Percentiles rank a stretch among this genome's conserved stretches.
These are phyloP conservation scores for Yponomeuta malinellus DNA, from an alignment of 2,888 invertebrate species.

Conservation along the genomic window DNA sequence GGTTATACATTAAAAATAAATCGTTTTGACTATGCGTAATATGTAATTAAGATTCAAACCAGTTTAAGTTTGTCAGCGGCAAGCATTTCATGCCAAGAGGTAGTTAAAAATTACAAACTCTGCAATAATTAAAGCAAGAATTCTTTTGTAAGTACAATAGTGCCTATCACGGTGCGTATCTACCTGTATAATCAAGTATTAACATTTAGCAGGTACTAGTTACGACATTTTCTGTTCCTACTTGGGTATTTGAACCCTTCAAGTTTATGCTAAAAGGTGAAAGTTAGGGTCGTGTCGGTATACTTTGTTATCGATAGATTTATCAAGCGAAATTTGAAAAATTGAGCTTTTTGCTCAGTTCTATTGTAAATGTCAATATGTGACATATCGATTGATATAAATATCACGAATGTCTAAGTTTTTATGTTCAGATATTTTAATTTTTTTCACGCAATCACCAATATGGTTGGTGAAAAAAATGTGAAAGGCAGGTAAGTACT, in stretches of 20 bases:
- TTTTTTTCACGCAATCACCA: no score
- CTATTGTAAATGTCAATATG: not conserved
- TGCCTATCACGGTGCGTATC: no score
- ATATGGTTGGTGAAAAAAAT: no score
- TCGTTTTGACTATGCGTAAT: no score
- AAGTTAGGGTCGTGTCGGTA: not conserved
- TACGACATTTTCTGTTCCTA: constrained; percentile 51
- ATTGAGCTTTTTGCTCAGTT: not conserved
- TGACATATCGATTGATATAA: not conserved
- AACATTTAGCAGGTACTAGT: constrained; percentile 44
- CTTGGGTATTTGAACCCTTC: constrained; percentile 25
- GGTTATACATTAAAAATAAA: not conserved
- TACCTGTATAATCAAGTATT: constrained; percentile 26
- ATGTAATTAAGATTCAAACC: no score
- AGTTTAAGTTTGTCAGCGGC: constrained; percentile 13
- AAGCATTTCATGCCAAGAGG: constrained; percentile 46
- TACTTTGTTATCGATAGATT: not conserved
- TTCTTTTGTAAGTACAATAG: constrained; percentile 42
- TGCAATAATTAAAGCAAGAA: constrained; percentile 60
- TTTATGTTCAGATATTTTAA: no score
- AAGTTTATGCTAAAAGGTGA: constrained; percentile 12
- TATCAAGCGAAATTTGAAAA: not conserved
- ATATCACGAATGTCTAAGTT: no score
- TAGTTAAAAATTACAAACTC: constrained; percentile 41
- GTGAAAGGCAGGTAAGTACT: no score